Evolutionary conservation across 2,888 invertebrate genomes (phyloP).

Genomic region (Eudasyphora cyanicolor): DNA sequence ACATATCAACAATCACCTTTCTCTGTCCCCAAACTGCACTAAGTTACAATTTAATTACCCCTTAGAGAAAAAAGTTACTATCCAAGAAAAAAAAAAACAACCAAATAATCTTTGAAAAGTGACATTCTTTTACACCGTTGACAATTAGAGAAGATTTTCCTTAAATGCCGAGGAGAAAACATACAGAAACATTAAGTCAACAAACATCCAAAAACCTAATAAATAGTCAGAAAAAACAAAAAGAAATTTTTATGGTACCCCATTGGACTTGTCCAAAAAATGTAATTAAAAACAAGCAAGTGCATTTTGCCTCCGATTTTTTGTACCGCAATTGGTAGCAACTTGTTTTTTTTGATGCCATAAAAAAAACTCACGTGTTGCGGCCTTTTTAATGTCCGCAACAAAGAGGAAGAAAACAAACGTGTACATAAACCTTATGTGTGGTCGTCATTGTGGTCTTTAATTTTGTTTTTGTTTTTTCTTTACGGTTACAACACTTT

Average conservation of each 20-base stretch:
- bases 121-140: neutral
- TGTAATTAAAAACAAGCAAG: neutral
- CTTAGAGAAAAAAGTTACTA: neutral
- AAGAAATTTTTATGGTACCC: neutral
- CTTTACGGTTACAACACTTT: neutral
- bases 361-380: neutral
- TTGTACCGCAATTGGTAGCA: neutral
- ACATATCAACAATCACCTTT: neutral
- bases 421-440: neutral
- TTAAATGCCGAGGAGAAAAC: neutral
- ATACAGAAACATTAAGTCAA: neutral
- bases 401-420: no score
- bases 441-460: neutral
- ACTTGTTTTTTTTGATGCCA: neutral
- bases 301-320: neutral
- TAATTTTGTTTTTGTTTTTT: neutral
- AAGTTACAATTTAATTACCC: neutral
- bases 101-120: neutral
- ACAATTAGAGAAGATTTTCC: neutral
- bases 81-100: neutral
- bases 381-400: neutral
- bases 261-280: neutral
- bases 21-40: neutral
- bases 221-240: neutral
- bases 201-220: neutral